Evolutionary conservation across 2,113 vertebrate genomes (phyloP), one percentile per base, ranked within the genome.

Genomic region (Aldabrachelys gigantea): DNA sequence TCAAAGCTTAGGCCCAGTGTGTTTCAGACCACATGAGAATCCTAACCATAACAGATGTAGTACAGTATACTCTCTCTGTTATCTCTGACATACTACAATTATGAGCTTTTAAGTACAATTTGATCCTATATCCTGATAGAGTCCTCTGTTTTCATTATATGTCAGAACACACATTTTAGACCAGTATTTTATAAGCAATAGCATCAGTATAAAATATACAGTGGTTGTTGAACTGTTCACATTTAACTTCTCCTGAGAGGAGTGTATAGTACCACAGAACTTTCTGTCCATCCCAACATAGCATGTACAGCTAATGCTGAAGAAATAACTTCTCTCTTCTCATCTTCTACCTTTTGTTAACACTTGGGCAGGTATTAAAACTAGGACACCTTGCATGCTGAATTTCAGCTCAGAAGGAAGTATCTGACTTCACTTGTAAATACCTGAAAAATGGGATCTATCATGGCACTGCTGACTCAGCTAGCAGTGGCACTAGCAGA

Each of bases 121-220:
- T 76, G 72, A 91, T 93, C 35, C 56, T 47, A 31, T 1, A 1
- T 90, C 35, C n/a, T 96, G 90, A 92, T 79, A 88, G 78, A 96
- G 85, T 29, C 44, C 69, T 59, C 84, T 90, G 92, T 72, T 89
- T 87, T 91, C 91, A 94, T 93, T 13, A 89, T 49, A 89, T 56
- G 69, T 19, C 2, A 0, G 27, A 80, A 52, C 72, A 94, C 91
- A 93, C 90, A 52, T 82, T 92, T 96, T 96, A 90, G 78, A 54
- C 16, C 53, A 80, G 80, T 87, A 84, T n/a, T 76, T 41, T 72
- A 69, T 96, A 95, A 94, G 96, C 92, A 94, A 96, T 91, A 97
- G 56, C 95, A 95, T 87, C 92, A 84, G 79, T 24, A 4, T 91
- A 94, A 87, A 91, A 94, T 76, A 78, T 47, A 12, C 41, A 14